Conservation (phyloP, 2,113 vertebrate genomes). For the Pedetes capensis region DNA sequence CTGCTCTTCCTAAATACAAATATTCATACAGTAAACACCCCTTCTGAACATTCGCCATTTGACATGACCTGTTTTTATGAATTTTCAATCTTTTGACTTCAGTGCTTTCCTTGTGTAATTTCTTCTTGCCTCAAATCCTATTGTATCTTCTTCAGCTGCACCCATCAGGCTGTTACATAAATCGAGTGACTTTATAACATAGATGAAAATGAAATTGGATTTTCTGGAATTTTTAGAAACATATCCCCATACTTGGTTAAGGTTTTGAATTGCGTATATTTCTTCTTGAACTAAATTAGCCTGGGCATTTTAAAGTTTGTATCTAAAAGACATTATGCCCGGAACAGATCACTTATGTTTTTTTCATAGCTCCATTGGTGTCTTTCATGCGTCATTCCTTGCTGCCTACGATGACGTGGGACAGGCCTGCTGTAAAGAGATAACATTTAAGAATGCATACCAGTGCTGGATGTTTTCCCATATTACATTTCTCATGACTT, state of each 20-base stretch:
- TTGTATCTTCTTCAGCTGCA: not conserved
- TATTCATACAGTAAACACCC: not conserved
- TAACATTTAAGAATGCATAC: too few relatives aligned
- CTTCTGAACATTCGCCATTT: too few relatives aligned
- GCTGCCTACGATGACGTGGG: too few relatives aligned
- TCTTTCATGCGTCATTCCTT: not conserved
- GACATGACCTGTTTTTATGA: too few relatives aligned
- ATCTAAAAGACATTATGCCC: not conserved
- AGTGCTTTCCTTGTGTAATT: not conserved
- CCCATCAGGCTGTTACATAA: not conserved
- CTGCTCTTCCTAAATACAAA: not conserved
- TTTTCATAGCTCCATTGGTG: not conserved
- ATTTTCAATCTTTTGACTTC: not conserved
- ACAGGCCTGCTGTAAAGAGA: not conserved
- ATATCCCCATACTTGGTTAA: not conserved
- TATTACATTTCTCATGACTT: not conserved
- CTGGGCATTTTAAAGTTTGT: not conserved
- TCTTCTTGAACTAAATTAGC: not conserved
- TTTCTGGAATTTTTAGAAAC: not conserved
- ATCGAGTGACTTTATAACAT: not conserved
- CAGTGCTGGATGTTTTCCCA: not conserved
- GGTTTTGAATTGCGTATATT: not conserved
- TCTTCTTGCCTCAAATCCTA: not conserved
- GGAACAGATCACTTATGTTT: not conserved
- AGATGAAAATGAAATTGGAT: not conserved